Evolutionary conservation across 2,888 invertebrate genomes (phyloP), one percentile per base, ranked within the genome.

Genomic region (Brachylomia viminalis): DNA sequence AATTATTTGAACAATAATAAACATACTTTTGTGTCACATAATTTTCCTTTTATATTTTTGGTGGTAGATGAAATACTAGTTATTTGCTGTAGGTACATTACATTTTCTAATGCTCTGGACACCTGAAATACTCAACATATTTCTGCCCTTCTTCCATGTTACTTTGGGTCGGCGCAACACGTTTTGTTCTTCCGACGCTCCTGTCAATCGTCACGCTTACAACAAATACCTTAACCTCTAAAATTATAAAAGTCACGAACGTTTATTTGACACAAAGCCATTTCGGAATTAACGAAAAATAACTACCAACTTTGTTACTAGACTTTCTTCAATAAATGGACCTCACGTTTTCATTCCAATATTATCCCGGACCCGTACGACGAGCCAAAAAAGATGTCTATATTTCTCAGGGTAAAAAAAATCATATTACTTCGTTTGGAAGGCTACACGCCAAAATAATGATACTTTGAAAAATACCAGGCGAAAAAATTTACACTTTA

Each of bases 181-280:
- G 38, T 38, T 38, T 5, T 38, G 0, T 4, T 38, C 38, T 38
- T 38, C 0, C 38, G 7, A 6, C 38, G 5, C 38, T 4, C 5
- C 38, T 38, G 38, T 38, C 38, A 38, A 38, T 7, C 38, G 38
- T 38, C 38, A 38, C 38, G 38, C 38, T 38, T 38, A 38, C 5
- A 38, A 38, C 38, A 7, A 7, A 38, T 38, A 38, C 2, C 0
- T 27, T 38, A n/a, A 54, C 23, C 67, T 52, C 17, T 17, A 0
- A 45, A 56, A 13, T 52, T 49, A 38, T 56, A 49, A 59, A 79
- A 66, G 33, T 38, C 15, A 17, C 7, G 6, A 58, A 59, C 1
- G 23, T 49, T 11, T 27, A 23, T 38, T 47, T 11, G 72, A 70
- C 85, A 76, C 42, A 73, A 83, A 81, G 66, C 38, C 52, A 66